Evolutionary conservation across 2,888 invertebrate species (phyloP), one percentile per base, ranked within the genome.

Genomic region (Hypomecis atomaria): DNA sequence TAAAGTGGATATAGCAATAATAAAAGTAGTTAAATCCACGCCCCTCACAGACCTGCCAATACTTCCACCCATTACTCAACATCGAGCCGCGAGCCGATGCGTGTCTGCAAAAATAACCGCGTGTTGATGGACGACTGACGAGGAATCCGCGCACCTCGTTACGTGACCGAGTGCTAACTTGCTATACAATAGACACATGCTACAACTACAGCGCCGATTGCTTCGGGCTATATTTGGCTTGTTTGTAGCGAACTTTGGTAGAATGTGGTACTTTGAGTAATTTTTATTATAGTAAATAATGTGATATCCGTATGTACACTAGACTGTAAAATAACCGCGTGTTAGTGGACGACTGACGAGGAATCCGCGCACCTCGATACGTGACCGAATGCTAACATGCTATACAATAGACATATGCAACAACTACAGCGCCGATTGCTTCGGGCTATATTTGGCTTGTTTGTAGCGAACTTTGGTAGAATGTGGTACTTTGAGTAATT

Each of bases 101-200:
- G 74, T 68, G 73, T 67, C 77, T 71, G 70, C 75, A 78, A 75
- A 84, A 84, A 86, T 84, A 84, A 75, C 76, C 65, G 59, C 6
- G 38, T 65, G 78, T 62, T 72, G 81, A 80, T 66, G 72, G 81
- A 80, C 70, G 66, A 55, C 60, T 58, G 66, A 58, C 67, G 59
- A 47, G 66, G 61, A 58, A 64, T 60, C 60, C 50, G 47, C 61
- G 33, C 47, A n/a, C 50, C 36, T 37, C 43, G 40, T 65, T 64
- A 62, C 62, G 62, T 60, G 60, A 52, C 55, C 53, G 40, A 23
- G 2, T 40, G 52, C 23, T 42, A 36, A 37, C 37, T 33, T 10
- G 50, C 37, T 36, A 11, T 6, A 40, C 40, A 40, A 52, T 23
- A 50, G 11, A 23, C 23, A 23, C 23, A 23, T 23, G 23, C 23